These are phyloP conservation scores for Drosophila pegasa DNA, from an alignment of 2,888 invertebrate species.

Conservation along the genomic window DNA sequence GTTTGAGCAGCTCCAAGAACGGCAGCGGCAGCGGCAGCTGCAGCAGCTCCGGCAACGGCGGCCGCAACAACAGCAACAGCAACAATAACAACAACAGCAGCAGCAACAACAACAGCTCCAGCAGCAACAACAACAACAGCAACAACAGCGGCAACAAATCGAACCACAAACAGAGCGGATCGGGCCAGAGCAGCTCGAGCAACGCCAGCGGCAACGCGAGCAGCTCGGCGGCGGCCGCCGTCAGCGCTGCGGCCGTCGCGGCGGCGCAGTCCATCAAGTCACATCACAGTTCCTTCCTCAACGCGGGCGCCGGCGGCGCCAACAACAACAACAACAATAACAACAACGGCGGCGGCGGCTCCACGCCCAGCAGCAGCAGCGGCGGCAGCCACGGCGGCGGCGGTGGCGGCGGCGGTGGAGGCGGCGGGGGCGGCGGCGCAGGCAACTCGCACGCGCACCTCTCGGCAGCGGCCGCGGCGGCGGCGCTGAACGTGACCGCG, in stretches of 20 bases:
- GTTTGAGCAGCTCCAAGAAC: constrained; percentile 82
- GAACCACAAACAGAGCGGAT: constrained; percentile 69
- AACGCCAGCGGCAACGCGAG: constrained; percentile 42
- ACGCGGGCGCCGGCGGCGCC: constrained; percentile 67
- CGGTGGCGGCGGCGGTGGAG: constrained; percentile 59
- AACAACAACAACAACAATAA: constrained; percentile 44
- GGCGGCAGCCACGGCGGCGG: constrained; percentile 44
- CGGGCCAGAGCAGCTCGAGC: constrained; percentile 43
- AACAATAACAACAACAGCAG: constrained; percentile 76
- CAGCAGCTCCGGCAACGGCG: constrained; percentile 93
- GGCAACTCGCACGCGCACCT: constrained; percentile 55
- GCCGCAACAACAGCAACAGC: constrained; percentile 87
- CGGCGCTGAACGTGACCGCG: constrained; percentile 81
- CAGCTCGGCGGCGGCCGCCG: constrained; percentile 80
- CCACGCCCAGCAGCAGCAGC: constrained; percentile 51
- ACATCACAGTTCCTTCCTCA: constrained; percentile 85
- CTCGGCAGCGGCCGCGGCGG: constrained; percentile 75
- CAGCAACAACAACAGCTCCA: constrained; percentile 52
- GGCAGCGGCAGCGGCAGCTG: constrained; percentile 71
- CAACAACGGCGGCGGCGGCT: constrained; percentile 51
- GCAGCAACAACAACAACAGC: constrained; percentile 45
- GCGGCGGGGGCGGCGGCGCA: constrained; percentile 72
- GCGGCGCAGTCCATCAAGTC: constrained; percentile 83
- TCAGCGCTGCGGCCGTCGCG: constrained; percentile 80
- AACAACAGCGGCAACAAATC: constrained; percentile 64